These are phyloP conservation scores for Falco biarmicus DNA, from an alignment of 2,797 vertebrate species.

Conservation along the genomic window DNA sequence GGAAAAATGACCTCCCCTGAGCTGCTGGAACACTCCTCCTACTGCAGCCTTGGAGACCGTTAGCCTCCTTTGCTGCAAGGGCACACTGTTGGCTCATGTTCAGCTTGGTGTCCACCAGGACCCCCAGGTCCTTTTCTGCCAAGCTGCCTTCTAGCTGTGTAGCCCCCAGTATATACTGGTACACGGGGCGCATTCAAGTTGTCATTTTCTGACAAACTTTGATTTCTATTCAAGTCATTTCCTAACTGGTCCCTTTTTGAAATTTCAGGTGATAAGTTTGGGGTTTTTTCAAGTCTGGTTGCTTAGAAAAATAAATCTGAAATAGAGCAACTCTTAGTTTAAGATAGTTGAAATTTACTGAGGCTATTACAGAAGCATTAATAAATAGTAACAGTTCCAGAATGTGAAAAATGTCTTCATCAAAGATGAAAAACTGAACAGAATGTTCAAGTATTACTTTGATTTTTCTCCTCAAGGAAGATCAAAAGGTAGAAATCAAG, in stretches of 20 bases:
- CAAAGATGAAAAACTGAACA: background rate
- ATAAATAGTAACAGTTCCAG: background rate
- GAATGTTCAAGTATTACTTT: background rate
- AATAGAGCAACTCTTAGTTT: background rate
- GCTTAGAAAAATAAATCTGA: background rate
- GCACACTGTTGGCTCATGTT: background rate
- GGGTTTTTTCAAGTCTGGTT: background rate
- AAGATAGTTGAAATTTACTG: background rate
- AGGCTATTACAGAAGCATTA: background rate
- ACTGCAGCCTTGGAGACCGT: background rate
- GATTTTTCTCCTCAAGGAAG: background rate
- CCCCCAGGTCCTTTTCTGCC: background rate
- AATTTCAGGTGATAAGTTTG: background rate
- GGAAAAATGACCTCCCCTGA: background rate
- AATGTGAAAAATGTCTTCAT: background rate
- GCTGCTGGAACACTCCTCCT: background rate
- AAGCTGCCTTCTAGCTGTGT: background rate
- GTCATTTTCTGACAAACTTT: background rate
- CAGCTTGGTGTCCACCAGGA: background rate
- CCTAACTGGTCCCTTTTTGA: background rate
- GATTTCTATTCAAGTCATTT: background rate
- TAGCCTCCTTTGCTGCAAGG: accelerated
- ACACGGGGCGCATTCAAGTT: background rate
- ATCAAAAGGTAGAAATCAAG: background rate
- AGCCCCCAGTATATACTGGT: background rate